phyloP scores from a whole-genome alignment of 2,888 invertebrate genomes.

The Drosophila meridiana region DNA sequence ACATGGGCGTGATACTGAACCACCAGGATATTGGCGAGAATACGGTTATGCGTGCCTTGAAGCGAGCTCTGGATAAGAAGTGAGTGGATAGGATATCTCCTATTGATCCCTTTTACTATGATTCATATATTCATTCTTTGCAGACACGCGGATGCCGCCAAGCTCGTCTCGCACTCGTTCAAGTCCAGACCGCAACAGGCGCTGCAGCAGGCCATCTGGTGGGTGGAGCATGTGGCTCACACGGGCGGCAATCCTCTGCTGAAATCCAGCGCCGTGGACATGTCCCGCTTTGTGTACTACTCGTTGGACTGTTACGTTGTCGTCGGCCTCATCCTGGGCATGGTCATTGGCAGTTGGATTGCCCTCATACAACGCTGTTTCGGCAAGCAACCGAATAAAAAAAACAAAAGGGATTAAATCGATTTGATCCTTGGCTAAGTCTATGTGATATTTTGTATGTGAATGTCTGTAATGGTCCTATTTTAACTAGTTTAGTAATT shows the following conservation, averaged over 20 bases:
- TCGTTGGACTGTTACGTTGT: slow-evolving; percentile 81
- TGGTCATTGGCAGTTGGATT: slow-evolving; percentile 71
- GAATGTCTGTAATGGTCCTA: slow-evolving; percentile 19
- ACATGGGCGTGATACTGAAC: slow-evolving; percentile 86
- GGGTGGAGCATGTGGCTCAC: slow-evolving; percentile 88
- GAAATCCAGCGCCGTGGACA: slow-evolving; percentile 83
- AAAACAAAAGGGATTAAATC: slow-evolving; percentile 66
- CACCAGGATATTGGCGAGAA: slow-evolving; percentile 86
- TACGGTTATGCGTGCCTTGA: slow-evolving; percentile 85
- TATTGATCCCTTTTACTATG: not conserved
- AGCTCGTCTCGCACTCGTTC: slow-evolving; percentile 86
- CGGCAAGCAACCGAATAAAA: slow-evolving; percentile 37
- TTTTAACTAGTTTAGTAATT: slow-evolving; percentile 22
- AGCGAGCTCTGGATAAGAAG: slow-evolving; percentile 85
- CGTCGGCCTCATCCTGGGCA: slow-evolving; percentile 54
- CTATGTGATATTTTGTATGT: slow-evolving; percentile 67
- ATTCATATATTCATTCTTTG: not conserved
- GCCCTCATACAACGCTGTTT: slow-evolving; percentile 60
- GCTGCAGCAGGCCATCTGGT: slow-evolving; percentile 87
- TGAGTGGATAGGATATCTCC: slow-evolving; percentile 76
- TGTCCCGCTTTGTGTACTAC: slow-evolving; percentile 83
- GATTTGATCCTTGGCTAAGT: slow-evolving; percentile 26
- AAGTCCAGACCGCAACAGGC: slow-evolving; percentile 87
- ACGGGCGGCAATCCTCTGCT: slow-evolving; percentile 87
- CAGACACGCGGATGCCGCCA: slow-evolving; percentile 84